These are phyloP conservation scores for Blennius ocellaris DNA, from an alignment of 2,113 vertebrate genomes.

Conservation along the genomic window DNA sequence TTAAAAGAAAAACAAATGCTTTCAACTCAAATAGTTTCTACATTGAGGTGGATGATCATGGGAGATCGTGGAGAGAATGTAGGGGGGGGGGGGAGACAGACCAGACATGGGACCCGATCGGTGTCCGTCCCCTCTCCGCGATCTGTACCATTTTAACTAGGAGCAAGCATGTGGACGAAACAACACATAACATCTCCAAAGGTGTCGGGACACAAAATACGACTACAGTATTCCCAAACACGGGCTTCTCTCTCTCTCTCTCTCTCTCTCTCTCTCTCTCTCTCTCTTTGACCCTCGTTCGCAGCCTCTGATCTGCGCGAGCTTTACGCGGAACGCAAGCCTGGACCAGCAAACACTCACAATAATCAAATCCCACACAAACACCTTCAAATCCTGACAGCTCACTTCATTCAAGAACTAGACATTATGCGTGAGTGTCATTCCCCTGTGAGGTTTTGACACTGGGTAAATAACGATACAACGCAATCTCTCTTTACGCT, in stretches of 20 bases:
- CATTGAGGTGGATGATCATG: neutral
- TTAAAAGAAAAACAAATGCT: neutral
- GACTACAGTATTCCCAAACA: neutral
- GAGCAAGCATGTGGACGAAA: constrained; percentile 18
- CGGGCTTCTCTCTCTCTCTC: constrained; percentile 34
- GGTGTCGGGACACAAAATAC: neutral
- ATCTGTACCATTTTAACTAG: constrained; percentile 7
- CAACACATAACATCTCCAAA: constrained; percentile 36
- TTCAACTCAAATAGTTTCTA: constrained; percentile 15
- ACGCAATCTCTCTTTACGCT: too few relatives aligned
- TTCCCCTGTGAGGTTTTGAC: too few relatives aligned
- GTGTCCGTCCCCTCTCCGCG: constrained; percentile 46
- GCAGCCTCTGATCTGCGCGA: constrained; percentile 29
- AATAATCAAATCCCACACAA: too few relatives aligned
- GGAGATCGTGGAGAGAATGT: neutral
- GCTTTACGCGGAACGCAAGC: constrained; percentile 27
- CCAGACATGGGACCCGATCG: constrained; percentile 57
- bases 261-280: too few relatives aligned
- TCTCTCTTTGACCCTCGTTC: too few relatives aligned
- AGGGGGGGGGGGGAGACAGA: constrained; percentile 24
- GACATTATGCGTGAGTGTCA: too few relatives aligned
- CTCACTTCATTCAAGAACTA: too few relatives aligned
- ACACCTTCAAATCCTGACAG: too few relatives aligned
- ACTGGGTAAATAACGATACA: too few relatives aligned
- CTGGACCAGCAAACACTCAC: neutral